phyloP scores from a whole-genome alignment of 2,797 vertebrate genomes.

The Enteromius afrohamiltoni region DNA sequence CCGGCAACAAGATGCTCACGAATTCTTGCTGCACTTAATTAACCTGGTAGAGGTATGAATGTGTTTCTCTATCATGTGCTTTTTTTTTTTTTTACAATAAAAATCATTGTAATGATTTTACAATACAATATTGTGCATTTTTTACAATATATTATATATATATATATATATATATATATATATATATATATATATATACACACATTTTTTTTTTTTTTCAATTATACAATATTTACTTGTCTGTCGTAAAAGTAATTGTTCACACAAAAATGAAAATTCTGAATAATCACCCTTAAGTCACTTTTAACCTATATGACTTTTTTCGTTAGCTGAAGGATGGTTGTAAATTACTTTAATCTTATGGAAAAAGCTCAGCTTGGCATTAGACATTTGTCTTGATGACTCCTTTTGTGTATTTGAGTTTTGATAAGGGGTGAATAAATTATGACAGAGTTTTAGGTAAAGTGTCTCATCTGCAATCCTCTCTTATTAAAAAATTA shows the following conservation, averaged over 20 bases:
- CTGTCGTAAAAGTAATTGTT: background rate
- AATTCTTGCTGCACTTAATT: constrained; percentile 91
- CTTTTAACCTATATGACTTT: background rate
- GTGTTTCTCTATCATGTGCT: background rate
- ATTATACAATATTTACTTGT: background rate
- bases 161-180: no score
- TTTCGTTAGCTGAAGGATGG: background rate
- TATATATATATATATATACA: no score
- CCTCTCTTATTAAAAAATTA: background rate
- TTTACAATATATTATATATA: no score
- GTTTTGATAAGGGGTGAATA: background rate
- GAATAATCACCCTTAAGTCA: no score
- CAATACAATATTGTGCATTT: no score
- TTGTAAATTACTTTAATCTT: background rate
- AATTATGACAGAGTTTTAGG: background rate
- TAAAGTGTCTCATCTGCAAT: background rate
- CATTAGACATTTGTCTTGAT: background rate
- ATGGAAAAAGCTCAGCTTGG: background rate
- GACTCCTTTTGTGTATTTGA: background rate
- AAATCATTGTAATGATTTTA: no score
- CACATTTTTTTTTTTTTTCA: no score
- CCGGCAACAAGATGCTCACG: constrained; percentile 94
- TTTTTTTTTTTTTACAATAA: background rate
- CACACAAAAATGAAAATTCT: background rate
- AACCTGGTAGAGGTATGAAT: constrained; percentile 91